Evolutionary conservation across 1,140 invertebrate species (phyloP), one percentile per base, ranked within the genome.

Genomic region (Cyrtorhinus lividipennis): DNA sequence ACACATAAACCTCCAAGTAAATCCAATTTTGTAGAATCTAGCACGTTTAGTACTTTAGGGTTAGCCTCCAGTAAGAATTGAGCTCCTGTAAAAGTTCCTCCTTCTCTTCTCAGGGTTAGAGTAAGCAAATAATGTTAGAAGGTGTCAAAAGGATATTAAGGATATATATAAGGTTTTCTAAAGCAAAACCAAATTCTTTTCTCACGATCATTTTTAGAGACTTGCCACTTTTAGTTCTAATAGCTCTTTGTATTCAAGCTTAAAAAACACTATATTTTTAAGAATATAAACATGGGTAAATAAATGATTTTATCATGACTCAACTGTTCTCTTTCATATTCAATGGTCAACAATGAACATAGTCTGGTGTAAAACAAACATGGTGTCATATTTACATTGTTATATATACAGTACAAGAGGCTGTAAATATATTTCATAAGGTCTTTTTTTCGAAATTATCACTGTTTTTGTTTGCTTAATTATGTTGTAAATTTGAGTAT

Each of bases 381-480:
- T 69, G 67, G 66, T 69, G 67, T 68, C 66, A 66, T 68, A 68
- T 69, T 68, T 68, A 68, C 67, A 69, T 67, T 69, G 64, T 62
- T 65, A 58, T 66, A 66, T 64, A 66, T 64, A 66, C 65, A 64
- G 57, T 66, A 66, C 62, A 66, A 66, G 65, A 66, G 62, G 65
- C 65, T 64, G 65, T 62, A 66, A 62, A 61, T 63, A 63, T 63
- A 57, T 20, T 62, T 62, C 46, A 57, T 63, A 63, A 58, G 44
- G 25, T 58, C 56, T 44, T 63, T 63, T 62, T 63, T 23, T 48
- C 24, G 30, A 62, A 62, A 63, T 57, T 63, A 63, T 63, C 62
- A 63, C 62, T 58, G 62, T 58, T 60, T 23, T 63, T 25, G 58
- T 60, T 64, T 53, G 5, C 18, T 62, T 56, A 18, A 53, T 56